phyloP scores from a whole-genome alignment of 2,113 vertebrate species.

The Eupsittula cactorum region DNA sequence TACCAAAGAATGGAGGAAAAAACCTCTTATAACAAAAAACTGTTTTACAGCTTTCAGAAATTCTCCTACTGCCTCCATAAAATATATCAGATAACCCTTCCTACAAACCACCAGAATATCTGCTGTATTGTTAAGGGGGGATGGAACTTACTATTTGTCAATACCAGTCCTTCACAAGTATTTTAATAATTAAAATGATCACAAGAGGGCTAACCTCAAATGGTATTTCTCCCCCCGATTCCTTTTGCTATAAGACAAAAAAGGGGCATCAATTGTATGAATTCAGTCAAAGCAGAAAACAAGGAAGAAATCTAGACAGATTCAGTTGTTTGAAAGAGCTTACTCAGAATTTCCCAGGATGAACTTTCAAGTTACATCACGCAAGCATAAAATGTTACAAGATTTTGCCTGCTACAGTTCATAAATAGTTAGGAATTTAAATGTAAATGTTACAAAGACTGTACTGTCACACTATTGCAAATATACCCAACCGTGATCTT shows the following conservation, averaged over 20 bases:
- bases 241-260: not conserved
- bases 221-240: not conserved
- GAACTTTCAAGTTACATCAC: not conserved
- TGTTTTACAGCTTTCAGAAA: not conserved
- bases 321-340: not conserved
- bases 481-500: not conserved
- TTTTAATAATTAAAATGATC: not conserved
- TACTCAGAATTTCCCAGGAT: not conserved
- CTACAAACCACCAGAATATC: not conserved
- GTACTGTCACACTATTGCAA: not conserved
- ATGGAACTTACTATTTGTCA: not conserved
- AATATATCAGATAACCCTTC: not conserved
- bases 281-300: not conserved
- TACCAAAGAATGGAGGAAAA: not conserved
- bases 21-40: not conserved
- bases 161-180: not conserved
- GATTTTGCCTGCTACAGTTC: not conserved
- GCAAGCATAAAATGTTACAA: not conserved
- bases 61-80: not conserved
- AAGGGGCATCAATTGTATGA: not conserved
- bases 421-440: constrained; percentile 1
- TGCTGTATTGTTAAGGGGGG: not conserved
- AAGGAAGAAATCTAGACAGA: not conserved
- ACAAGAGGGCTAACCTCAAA: not conserved
- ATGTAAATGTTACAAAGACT: not conserved